Evolutionary conservation across 2,888 invertebrate genomes (phyloP).

Genomic region (Calliopum simillimum): DNA sequence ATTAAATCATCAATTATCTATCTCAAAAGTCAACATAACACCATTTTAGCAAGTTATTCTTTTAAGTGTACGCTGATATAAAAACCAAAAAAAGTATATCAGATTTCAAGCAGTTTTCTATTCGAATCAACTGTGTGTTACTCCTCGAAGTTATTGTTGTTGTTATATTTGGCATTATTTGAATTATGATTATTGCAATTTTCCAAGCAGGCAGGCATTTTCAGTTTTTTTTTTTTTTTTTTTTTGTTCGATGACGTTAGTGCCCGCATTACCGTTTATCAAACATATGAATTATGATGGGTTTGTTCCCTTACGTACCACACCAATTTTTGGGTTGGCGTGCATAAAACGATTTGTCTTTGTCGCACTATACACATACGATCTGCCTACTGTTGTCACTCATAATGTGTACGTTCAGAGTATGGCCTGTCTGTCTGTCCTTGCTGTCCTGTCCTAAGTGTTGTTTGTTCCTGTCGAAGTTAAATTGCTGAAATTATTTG

Average conservation of each 20-base stretch:
- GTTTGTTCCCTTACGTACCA: too few species aligned
- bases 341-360: slow-evolving; percentile 62
- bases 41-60: too few species aligned
- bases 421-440: slow-evolving; percentile 14
- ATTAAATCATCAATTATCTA: too few species aligned
- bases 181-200: slow-evolving; percentile 37
- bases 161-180: slow-evolving; percentile 27
- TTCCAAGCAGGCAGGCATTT: slow-evolving; percentile 14
- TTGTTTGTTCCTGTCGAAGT: slow-evolving; percentile 47
- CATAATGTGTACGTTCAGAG: slow-evolving; percentile 49
- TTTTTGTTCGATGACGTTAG: too few species aligned
- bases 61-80: too few species aligned
- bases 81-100: slow-evolving; percentile 50
- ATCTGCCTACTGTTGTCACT: slow-evolving; percentile 33
- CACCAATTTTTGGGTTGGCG: slow-evolving; percentile 41
- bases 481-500: slow-evolving; percentile 63
- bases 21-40: too few species aligned
- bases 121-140: slow-evolving; percentile 54
- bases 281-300: too few species aligned
- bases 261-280: too few species aligned
- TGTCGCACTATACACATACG: slow-evolving; percentile 56
- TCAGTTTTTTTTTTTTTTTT: too few species aligned
- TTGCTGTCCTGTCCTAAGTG: slow-evolving; percentile 5
- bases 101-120: slow-evolving; percentile 63
- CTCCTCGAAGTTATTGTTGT: slow-evolving; percentile 47